Percentiles rank a stretch among this genome's conserved stretches.
phyloP scores from a whole-genome alignment of 2,113 vertebrate species.

The Ancistrus triradiatus region DNA sequence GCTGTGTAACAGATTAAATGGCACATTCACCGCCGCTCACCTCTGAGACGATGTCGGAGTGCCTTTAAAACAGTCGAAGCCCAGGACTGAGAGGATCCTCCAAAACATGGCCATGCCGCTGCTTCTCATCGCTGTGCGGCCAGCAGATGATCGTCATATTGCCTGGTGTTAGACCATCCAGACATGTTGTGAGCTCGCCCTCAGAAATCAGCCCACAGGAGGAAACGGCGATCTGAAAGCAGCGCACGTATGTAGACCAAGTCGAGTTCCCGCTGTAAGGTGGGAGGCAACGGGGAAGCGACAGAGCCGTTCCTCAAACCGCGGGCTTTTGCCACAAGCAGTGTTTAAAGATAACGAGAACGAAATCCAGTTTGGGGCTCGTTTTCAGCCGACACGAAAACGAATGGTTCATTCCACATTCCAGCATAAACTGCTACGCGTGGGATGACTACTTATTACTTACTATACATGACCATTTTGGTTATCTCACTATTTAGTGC shows the following conservation, averaged over 20 bases:
- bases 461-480: too few species aligned
- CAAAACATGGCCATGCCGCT: slow-evolving; percentile 66
- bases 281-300: too few species aligned
- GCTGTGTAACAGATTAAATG: neutral
- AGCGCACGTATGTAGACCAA: neutral
- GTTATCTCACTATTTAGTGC: too few species aligned
- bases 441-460: too few species aligned
- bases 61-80: slow-evolving; percentile 68
- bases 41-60: slow-evolving; percentile 59
- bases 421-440: too few species aligned
- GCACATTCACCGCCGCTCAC: slow-evolving; percentile 44
- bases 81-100: slow-evolving; percentile 68
- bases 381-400: too few species aligned
- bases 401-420: too few species aligned
- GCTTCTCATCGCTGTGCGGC: slow-evolving; percentile 54
- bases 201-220: neutral
- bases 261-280: too few species aligned
- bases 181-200: slow-evolving; percentile 11
- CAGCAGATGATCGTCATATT: neutral
- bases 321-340: too few species aligned
- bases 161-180: slow-evolving; percentile 25
- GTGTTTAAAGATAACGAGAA: too few species aligned
- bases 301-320: too few species aligned
- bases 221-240: neutral
- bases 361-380: too few species aligned